Base-by-base conservation (phyloP, 2,113 vertebrate species). In the Porphyrio hochstetteri region DNA sequence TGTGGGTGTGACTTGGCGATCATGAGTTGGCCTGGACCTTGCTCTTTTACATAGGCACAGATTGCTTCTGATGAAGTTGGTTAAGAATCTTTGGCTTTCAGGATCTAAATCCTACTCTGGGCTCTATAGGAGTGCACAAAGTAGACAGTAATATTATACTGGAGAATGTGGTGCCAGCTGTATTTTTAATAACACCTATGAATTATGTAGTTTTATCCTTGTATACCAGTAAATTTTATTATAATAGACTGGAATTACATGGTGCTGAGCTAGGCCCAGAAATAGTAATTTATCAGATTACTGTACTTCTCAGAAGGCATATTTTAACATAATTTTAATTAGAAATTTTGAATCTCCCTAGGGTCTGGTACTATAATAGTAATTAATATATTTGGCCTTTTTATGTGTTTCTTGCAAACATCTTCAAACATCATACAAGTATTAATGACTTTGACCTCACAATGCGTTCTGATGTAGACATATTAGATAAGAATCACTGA, bases 341-440 rank as follows among this genome's bases (percentile, higher is more conserved):
- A 68, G 17, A 82, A 36, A 53, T 4, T 80, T 83, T 88, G 28
- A 33, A 68, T 87, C 13, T 93, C 91, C 50, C 70, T 42, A 63
- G 60, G 38, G n/a, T 80, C 23, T 74, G 8, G 11, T 56, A 46
- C 16, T 63, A 11, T 36, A 82, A 27, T 7, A 76, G 13, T 69
- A 96, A 80, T 93, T 92, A 85, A 85, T 88, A 48, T 24, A 88
- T 75, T 88, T 92, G 59, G n/a, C 20, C 52, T 82, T 85, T 82
- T 35, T 59, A 71, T 61, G 24, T 56, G 24, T 76, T 93, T 33
- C 18, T 57, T 67, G 44, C n/a, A 85, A 67, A 52, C n/a, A 85
- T 72, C 50, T 91, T 94, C 68, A 88, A 85, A 80, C 13, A 52
- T 9, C 14, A n/a, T 16, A 24, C 17, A 86, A 86, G 9, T 55